These are phyloP conservation scores for Damaliscus lunatus DNA, from an alignment of 2,113 vertebrate species.

Conservation along the genomic window DNA sequence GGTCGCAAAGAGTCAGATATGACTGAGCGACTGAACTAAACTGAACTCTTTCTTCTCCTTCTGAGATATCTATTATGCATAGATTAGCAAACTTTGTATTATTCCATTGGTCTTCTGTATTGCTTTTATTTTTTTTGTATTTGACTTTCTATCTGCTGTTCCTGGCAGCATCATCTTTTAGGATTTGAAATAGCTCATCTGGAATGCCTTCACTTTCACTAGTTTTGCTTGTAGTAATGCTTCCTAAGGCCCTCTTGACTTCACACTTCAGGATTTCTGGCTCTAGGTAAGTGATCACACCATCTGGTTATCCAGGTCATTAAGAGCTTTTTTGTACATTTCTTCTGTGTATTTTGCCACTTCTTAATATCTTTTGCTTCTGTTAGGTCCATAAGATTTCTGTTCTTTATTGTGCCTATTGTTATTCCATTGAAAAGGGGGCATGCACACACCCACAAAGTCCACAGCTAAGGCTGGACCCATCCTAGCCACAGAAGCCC, in stretches of 20 bases:
- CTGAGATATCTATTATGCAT: not conserved
- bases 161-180: not conserved
- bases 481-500: not conserved
- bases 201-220: not conserved
- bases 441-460: not conserved
- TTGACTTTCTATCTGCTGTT: not conserved
- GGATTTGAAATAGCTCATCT: not conserved
- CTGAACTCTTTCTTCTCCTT: not conserved
- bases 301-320: not conserved
- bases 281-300: not conserved
- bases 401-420: not conserved
- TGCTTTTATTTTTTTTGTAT: not conserved
- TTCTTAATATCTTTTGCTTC: not conserved
- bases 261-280: not conserved
- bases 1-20: too few species aligned
- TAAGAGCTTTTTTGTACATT: not conserved
- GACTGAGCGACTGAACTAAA: too few species aligned
- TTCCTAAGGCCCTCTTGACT: not conserved
- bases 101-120: not conserved
- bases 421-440: not conserved
- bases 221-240: not conserved
- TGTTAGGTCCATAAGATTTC: not conserved
- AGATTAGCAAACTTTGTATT: not conserved
- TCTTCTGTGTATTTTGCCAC: not conserved
- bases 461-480: not conserved